These are phyloP conservation scores for Vimba vimba DNA, from an alignment of 2,113 vertebrate species.

Conservation along the genomic window DNA sequence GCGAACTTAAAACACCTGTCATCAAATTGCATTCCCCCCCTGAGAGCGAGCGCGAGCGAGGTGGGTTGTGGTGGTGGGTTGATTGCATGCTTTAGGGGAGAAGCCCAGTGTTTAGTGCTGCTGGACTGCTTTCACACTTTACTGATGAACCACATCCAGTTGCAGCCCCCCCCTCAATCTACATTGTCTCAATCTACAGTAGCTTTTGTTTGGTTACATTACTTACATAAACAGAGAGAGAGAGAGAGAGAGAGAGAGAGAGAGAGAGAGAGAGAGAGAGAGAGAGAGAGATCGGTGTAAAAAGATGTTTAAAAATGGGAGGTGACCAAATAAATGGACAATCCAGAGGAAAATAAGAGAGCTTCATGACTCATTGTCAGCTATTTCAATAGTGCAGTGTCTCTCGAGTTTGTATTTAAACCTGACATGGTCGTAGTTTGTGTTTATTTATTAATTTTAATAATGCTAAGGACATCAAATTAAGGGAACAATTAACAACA, in stretches of 20 bases:
- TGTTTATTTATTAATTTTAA: not conserved
- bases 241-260: not conserved
- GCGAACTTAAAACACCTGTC: not conserved
- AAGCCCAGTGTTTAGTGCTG: not conserved
- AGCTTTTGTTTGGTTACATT: slow-evolving; percentile 28
- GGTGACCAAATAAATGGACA: not conserved
- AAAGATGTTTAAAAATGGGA: not conserved
- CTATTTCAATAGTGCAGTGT: not conserved
- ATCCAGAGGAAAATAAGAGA: not conserved
- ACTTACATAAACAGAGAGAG: not conserved
- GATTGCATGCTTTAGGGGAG: not conserved
- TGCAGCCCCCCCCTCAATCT: slow-evolving; percentile 13
- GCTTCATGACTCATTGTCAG: not conserved
- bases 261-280: not conserved
- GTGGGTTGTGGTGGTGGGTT: not conserved
- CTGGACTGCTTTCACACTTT: slow-evolving; percentile 35
- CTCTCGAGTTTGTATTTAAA: not conserved
- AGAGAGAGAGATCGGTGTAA: not conserved
- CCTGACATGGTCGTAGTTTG: not conserved
- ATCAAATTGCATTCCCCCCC: not conserved
- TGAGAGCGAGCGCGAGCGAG: not conserved
- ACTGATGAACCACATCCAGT: slow-evolving; percentile 16
- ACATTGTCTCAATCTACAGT: slow-evolving; percentile 22
- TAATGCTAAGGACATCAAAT: not conserved
- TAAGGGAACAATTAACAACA: not conserved